Percentiles rank a stretch among this genome's conserved stretches.
These are phyloP conservation scores for Balanococcus diminutus DNA, from an alignment of 2,888 invertebrate genomes.

Conservation along the genomic window DNA sequence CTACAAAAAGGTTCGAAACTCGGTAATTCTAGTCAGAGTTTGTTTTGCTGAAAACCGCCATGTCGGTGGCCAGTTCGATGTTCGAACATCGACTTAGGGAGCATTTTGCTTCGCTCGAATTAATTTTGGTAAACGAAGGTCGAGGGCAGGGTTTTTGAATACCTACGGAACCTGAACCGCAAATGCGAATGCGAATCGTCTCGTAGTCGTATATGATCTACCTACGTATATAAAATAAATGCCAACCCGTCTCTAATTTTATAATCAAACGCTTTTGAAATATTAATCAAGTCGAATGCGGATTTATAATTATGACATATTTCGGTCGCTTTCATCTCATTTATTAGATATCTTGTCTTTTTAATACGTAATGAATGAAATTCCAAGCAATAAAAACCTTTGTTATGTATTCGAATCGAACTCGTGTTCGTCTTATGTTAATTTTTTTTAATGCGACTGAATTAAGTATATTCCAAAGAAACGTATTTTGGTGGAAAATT, in stretches of 20 bases:
- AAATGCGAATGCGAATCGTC: background rate
- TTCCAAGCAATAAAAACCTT: constrained; percentile 1
- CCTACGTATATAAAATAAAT: background rate
- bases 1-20: background rate
- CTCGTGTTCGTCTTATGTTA: background rate
- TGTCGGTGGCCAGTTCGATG: background rate
- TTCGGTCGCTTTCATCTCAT: constrained; percentile 6
- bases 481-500: background rate
- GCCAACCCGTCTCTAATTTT: constrained; percentile 20
- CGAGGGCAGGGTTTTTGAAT: background rate
- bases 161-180: background rate
- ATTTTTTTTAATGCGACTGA: constrained; percentile 19
- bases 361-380: background rate
- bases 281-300: background rate
- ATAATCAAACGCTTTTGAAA: constrained; percentile 15
- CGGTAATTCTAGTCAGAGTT: constrained; percentile 8
- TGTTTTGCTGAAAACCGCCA: background rate
- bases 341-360: background rate
- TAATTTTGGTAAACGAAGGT: background rate
- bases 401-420: background rate
- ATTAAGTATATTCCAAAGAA: background rate
- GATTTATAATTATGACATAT: constrained; percentile 6
- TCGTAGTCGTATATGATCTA: background rate
- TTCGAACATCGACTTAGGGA: background rate
- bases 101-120: constrained; percentile 13